Base-by-base conservation (phyloP, 2,888 invertebrate genomes). In the Conistra vaccinii region DNA sequence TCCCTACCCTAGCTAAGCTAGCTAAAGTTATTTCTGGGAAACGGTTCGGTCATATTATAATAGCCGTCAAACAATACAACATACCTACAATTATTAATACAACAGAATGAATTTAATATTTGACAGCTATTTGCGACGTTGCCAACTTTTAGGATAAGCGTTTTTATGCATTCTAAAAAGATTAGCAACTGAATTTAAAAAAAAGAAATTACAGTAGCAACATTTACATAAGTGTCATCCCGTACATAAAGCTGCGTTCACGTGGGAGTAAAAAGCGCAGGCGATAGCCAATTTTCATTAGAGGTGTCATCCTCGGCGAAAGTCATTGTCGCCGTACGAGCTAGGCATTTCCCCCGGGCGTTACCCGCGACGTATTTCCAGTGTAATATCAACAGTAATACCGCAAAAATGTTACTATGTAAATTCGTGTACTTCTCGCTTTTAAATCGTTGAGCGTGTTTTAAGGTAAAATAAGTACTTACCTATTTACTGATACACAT, bases 331-430 rank as follows among this genome's bases (percentile, higher is more conserved):
- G 69, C 67, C 69, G 67, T 60, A 60, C 81, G 80, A 80, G 82
- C 66, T 75, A 79, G 66, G 74, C 81, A 86, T 88, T 87, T 89
- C 88, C 89, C 89, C 55, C 35, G 87, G 75, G 89, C 72, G 63
- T 39, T 63, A 60, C 76, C 53, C 57, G 70, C 79, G 70, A 76
- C 80, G 80, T 86, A 84, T 85, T 84, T 81, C 63, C 79, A 70
- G 74, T 71, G 69, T 85, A 80, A 86, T 83, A 85, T 83, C 58
- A 72, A 78, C 81, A 62, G 69, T 61, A 76, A 76, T 71, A 51
- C 60, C 48, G 58, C 62, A 58, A 66, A 80, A 75, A 60, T 48
- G 29, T 12, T 77, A 85, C 85, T 29, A 71, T 42, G 70, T 42
- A 65, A 85, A 71, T 73, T 71, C 77, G 35, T 29, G 20, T n/a